Conservation (phyloP, 2,113 vertebrate species). For the Columba livia region DNA sequence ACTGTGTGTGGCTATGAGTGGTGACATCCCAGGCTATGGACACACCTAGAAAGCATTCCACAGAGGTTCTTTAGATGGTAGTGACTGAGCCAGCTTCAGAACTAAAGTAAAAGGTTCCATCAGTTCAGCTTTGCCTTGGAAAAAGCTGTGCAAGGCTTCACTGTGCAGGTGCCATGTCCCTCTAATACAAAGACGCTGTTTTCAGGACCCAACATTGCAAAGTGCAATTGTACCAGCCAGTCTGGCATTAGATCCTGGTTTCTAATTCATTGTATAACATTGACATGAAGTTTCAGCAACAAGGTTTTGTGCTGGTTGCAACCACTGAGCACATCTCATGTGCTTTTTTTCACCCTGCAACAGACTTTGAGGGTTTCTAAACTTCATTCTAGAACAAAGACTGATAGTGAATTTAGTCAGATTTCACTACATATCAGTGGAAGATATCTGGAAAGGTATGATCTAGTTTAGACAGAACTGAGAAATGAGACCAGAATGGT, state of each 20-base stretch:
- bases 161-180: neutral
- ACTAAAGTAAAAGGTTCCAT: neutral
- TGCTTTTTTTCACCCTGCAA: neutral
- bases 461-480: neutral
- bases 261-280: neutral
- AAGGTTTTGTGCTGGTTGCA: neutral
- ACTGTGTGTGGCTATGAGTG: neutral
- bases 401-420: neutral
- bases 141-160: neutral
- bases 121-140: neutral
- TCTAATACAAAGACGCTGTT: neutral
- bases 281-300: neutral
- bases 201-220: neutral
- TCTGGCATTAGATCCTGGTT: neutral
- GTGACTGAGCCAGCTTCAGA: neutral
- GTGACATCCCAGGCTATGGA: neutral
- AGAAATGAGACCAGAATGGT: neutral
- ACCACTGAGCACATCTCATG: neutral
- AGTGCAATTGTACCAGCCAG: neutral
- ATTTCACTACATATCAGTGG: neutral
- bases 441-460: neutral
- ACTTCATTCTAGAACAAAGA: neutral
- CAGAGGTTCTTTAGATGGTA: neutral
- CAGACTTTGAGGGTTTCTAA: neutral
- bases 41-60: neutral